Percentiles rank a stretch among this genome's conserved stretches.
Evolutionary conservation across 2,113 vertebrate species (phyloP).

Genomic region (Poecilia latipinna): DNA sequence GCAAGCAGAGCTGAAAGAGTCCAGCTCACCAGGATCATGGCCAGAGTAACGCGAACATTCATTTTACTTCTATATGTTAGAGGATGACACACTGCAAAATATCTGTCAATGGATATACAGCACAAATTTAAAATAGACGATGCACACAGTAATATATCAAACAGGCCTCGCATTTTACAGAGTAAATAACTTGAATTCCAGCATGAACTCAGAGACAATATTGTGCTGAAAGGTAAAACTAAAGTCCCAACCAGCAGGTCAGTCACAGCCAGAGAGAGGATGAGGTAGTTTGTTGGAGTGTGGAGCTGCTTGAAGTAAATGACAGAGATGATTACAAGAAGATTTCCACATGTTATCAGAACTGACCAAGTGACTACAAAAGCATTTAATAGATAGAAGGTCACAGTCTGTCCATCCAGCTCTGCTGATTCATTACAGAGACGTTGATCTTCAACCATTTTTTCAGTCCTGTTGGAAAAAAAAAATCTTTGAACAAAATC

Average conservation of each 20-base stretch:
- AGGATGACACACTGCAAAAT: constrained; percentile 18
- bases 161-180: background rate
- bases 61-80: constrained; percentile 8
- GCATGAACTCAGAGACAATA: background rate
- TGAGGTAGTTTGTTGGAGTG: background rate
- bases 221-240: constrained; percentile 13
- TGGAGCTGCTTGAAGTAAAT: background rate
- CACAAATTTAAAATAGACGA: constrained; percentile 3
- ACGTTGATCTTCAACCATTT: background rate
- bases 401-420: background rate
- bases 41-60: background rate
- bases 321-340: constrained; percentile 25
- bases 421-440: background rate
- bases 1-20: background rate
- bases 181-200: background rate
- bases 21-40: background rate
- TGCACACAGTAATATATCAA: background rate
- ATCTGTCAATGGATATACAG: constrained; percentile 25
- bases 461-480: background rate
- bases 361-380: background rate
- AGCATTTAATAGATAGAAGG: background rate
- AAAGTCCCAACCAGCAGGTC: constrained; percentile 2
- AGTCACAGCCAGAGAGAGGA: background rate
- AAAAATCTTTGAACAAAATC: background rate
- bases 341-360: constrained; percentile 7